Evolutionary conservation across 1,140 invertebrate species (phyloP).

Genomic region (Papilio glaucus): DNA sequence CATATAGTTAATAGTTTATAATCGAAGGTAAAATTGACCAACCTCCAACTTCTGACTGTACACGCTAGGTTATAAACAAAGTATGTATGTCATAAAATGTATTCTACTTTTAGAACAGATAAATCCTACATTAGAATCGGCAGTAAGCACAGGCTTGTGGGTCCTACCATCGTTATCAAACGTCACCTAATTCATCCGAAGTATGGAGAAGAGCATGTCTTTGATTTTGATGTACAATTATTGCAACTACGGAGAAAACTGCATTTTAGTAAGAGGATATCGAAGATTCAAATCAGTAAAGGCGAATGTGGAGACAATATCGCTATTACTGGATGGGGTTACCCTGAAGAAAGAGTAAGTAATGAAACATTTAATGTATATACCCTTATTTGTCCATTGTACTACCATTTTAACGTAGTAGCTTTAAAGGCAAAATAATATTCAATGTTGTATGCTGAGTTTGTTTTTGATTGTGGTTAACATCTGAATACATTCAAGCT

Average conservation of each 20-base stretch:
- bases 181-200: constrained; percentile 55
- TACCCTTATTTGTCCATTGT: no score
- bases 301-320: constrained; percentile 48
- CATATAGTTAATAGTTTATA: no score
- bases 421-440: no score
- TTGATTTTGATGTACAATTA: constrained; percentile 63
- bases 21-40: no score
- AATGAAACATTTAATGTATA: constrained; percentile 3
- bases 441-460: no score
- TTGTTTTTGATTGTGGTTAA: no score
- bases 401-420: no score
- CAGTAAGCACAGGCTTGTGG: constrained; percentile 49
- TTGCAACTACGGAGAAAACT: constrained; percentile 46
- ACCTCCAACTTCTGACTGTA: no score
- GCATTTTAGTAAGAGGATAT: constrained; percentile 45
- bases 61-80: neutral
- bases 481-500: no score
- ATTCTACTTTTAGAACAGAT: constrained; percentile 46
- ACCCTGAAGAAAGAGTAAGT: constrained; percentile 56
- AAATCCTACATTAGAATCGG: constrained; percentile 54
- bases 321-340: constrained; percentile 62
- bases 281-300: constrained; percentile 49
- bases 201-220: constrained; percentile 51
- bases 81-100: neutral
- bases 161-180: constrained; percentile 47